Conservation (phyloP, 1,140 invertebrate species). For the Zaprionus africanus region DNA sequence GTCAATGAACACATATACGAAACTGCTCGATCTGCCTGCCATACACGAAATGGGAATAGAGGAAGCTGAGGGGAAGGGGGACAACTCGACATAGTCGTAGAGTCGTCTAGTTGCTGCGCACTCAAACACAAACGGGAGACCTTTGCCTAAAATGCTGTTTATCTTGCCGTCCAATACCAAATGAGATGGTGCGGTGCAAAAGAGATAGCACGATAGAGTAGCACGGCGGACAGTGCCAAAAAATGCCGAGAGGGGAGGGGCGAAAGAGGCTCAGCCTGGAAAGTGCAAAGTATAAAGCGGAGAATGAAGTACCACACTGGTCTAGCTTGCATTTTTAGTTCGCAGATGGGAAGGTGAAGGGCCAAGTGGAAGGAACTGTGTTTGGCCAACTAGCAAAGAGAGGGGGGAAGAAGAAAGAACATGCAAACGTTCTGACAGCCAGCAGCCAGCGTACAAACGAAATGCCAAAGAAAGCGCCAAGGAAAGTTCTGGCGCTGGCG, state of each 20-base stretch:
- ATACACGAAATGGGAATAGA: slow-evolving; percentile 37
- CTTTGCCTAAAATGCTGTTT: slow-evolving; percentile 79
- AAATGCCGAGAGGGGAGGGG: slow-evolving; percentile 6
- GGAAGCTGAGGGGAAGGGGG: slow-evolving; percentile 33
- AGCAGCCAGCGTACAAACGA: slow-evolving; percentile 9
- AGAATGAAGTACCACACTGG: slow-evolving; percentile 72
- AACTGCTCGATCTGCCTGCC: slow-evolving; percentile 26
- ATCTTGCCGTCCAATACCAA: slow-evolving; percentile 59
- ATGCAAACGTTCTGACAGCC: slow-evolving; percentile 57
- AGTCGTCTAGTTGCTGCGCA: slow-evolving; percentile 19
- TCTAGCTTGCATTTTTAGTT: slow-evolving; percentile 44
- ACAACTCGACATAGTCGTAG: slow-evolving; percentile 43
- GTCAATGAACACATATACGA: slow-evolving; percentile 73
- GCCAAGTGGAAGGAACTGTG: not conserved
- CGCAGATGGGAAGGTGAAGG: not conserved
- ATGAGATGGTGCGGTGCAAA: slow-evolving; percentile 22
- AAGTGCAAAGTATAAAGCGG: slow-evolving; percentile 66
- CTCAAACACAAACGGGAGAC: slow-evolving; percentile 31
- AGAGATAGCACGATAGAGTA: not conserved
- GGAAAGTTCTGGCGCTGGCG: slow-evolving; percentile 62
- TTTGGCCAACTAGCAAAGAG: slow-evolving; percentile 55
- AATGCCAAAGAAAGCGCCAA: slow-evolving; percentile 61
- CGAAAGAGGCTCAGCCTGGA: slow-evolving; percentile 8
- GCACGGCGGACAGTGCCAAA: slow-evolving; percentile 59
- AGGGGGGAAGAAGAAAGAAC: slow-evolving; percentile 45